These are phyloP conservation scores for Reticulitermes speratus DNA, from an alignment of 1,140 invertebrate species.

Conservation along the genomic window DNA sequence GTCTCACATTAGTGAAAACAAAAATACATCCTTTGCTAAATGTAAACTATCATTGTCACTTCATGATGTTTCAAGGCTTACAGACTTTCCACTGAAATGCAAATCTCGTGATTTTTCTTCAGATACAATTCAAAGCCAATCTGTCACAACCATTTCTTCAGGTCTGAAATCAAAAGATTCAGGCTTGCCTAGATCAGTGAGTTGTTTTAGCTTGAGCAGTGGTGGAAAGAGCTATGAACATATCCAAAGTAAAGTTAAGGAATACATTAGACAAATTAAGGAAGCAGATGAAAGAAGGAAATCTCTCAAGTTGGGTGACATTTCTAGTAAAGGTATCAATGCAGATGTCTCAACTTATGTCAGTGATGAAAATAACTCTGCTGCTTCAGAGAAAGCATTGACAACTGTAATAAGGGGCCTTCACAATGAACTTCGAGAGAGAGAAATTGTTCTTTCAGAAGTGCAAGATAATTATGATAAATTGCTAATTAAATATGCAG, in stretches of 20 bases:
- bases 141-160: conserved; percentile 11
- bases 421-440: not conserved
- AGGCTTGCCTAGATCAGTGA: conserved; percentile 25
- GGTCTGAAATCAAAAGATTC: conserved; percentile 29
- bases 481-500: conserved; percentile 47
- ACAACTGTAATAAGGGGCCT: not conserved
- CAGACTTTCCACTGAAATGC: not conserved
- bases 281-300: not conserved
- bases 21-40: not conserved
- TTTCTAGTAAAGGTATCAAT: not conserved
- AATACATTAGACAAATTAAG: conserved; percentile 32
- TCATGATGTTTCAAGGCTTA: not conserved
- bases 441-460: conserved; percentile 44
- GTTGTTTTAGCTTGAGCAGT: conserved; percentile 19
- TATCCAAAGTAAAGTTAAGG: conserved; percentile 34
- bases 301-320: not conserved
- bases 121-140: conserved; percentile 24
- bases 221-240: conserved; percentile 27
- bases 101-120: not conserved
- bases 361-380: not conserved
- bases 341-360: not conserved
- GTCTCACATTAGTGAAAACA: not conserved
- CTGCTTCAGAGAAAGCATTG: not conserved
- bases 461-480: conserved; percentile 43
- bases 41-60: not conserved